Evolutionary conservation across 2,888 invertebrate species (phyloP), one percentile per base, ranked within the genome.

Genomic region (Drosophila parthenogenetica): DNA sequence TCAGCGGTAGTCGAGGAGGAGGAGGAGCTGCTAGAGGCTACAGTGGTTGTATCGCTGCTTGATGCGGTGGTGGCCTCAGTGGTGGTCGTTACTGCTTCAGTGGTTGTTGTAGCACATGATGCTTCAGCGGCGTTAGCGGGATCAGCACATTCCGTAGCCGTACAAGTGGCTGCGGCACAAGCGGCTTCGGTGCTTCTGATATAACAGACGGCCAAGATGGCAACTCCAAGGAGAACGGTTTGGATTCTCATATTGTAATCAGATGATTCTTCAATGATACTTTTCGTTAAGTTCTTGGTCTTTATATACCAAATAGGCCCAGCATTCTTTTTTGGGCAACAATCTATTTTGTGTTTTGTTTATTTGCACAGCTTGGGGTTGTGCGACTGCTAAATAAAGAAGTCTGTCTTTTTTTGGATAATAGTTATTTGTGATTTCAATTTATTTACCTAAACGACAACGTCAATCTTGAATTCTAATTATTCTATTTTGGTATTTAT

Each of bases 201-300:
- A 3, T n/a, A 19, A 14, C 50, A 59, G 11, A 50, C 0, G 13
- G 59, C 50, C 40, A 59, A 8, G 14, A 50, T 11, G 32, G 35
- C 55, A 40, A 14, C 40, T 2, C 22, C 29, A 25, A 63, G 35
- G 22, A 63, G 35, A 7, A 55, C 17, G 11, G 42, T 42, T 13
- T 55, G 54, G 40, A 62, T 54, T 54, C 25, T 48, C 62, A 63
- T 63, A 7, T 39, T 61, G 61, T n/a, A n/a, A 11, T 32, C 42
- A 59, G 59, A 39, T 29, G 29, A 57, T 13, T 13, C 37, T 57
- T 0, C 35, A 58, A 40, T 48, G 58, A 48, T 46, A 58, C 4
- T n/a, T 49, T 49, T 5, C 14, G 11, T 14, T 1, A 40, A 35
- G 11, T n/a, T 16, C 5, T 7, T 8, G 42, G 5, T 1, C 22